Evolutionary conservation across 2,797 vertebrate genomes (phyloP), one percentile per base, ranked within the genome.

Genomic region (Ctenopoma kingsleyae): DNA sequence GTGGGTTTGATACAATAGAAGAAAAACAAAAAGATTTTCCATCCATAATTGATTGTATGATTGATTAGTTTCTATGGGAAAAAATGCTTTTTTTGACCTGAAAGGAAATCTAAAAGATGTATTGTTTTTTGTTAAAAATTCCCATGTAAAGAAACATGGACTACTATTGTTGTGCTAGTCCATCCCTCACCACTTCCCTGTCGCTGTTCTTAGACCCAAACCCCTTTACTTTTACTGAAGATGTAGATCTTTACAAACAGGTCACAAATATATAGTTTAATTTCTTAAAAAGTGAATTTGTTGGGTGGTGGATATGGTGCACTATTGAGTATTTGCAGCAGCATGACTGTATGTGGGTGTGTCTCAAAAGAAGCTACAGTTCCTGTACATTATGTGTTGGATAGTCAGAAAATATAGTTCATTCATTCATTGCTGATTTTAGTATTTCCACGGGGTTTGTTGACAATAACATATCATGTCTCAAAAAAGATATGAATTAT

Each of bases 361-460:
- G 27, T 40, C 36, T 44, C 19, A 51, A 57, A 74, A 58, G 41
- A 61, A 48, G 52, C 41, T 38, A 30, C 20, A 48, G 8, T 22
- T 12, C 20, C 20, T 11, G 12, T 38, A 38, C 23, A 25, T 2
- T 36, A 3, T 27, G 25, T 27, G 25, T 46, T 38, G 8, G 19
- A 54, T 46, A 38, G 30, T 46, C 27, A 55, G 13, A 25, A 16
- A 56, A 13, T 9, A 53, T 19, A 10, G 16, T 19, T 2, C 17
- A 35, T n/a, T 1, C 15, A 7, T 50, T 22, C 2, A 5, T 30
- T 20, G 13, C 12, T 30, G 32, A 15, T 41, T 16, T 56, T 57
- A 2, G 11, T 13, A 2, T 46, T 40, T 67, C 19, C 19, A 55
- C 5, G 5, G 25, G 5, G 25, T 36, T 36, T 46, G 43, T 36